Conservation (phyloP, 2,113 vertebrate species). For the Chitala chitala region DNA sequence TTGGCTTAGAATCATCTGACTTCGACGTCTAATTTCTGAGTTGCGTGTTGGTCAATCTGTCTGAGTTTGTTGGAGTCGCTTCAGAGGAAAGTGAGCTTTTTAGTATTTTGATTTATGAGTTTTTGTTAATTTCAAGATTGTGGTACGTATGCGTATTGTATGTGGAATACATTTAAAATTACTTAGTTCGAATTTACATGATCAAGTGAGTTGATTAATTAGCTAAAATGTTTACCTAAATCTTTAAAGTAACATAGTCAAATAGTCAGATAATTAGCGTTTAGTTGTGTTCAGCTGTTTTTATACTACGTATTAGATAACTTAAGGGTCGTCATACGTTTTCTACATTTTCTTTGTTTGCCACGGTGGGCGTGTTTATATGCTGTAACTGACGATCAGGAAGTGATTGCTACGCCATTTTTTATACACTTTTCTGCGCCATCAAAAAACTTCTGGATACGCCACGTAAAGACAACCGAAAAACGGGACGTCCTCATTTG, state of each 20-base stretch:
- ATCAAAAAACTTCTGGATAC: constrained; percentile 11
- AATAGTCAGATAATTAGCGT: not conserved
- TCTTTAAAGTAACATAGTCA: too few relatives aligned
- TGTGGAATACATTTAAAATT: not conserved
- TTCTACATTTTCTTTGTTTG: constrained; percentile 29
- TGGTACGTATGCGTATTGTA: not conserved
- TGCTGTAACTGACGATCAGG: constrained; percentile 21
- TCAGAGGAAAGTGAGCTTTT: not conserved
- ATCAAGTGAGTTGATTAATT: not conserved
- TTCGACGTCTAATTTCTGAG: not conserved
- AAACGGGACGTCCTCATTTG: too few relatives aligned
- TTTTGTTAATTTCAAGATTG: not conserved
- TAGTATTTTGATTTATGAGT: not conserved
- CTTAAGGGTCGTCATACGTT: not conserved
- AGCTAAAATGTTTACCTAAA: too few relatives aligned
- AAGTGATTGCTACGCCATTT: constrained; percentile 36
- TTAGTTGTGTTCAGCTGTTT: not conserved
- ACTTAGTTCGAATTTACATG: not conserved
- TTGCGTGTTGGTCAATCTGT: not conserved
- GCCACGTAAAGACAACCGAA: not conserved
- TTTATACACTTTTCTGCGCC: constrained; percentile 26
- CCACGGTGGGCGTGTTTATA: not conserved
- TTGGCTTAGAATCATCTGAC: not conserved
- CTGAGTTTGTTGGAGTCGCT: not conserved
- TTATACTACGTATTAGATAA: not conserved